phyloP scores from a whole-genome alignment of 2,113 vertebrate genomes.

The Melanostigma gelatinosum region DNA sequence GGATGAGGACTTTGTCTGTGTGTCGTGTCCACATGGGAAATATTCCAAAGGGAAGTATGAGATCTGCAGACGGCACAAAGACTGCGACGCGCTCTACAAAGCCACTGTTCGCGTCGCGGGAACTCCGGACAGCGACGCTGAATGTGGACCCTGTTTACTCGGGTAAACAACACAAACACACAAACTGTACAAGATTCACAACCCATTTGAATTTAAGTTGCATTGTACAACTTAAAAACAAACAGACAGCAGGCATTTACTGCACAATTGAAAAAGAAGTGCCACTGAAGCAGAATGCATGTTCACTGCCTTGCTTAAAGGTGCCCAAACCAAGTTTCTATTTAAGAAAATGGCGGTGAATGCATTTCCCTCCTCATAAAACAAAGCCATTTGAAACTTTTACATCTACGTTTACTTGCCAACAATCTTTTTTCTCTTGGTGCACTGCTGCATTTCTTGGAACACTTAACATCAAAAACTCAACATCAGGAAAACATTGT shows the following conservation, averaged over 20 bases:
- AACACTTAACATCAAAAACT: background rate
- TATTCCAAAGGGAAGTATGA: constrained; percentile 98
- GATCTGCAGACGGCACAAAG: constrained; percentile 96
- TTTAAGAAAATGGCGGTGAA: background rate
- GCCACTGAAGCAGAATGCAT: background rate
- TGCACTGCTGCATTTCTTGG: background rate
- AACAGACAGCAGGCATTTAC: background rate
- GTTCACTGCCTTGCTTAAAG: background rate
- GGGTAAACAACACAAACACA: constrained; percentile 84
- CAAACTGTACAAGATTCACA: constrained; percentile 12
- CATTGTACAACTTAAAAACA: background rate
- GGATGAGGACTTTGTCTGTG: constrained; percentile 92
- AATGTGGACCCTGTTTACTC: constrained; percentile 94
- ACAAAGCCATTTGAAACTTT: background rate
- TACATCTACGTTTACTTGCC: background rate
- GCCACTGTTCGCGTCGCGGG: constrained; percentile 90
- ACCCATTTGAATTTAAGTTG: background rate
- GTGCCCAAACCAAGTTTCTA: background rate
- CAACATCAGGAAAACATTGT: no score
- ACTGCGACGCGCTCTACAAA: constrained; percentile 93
- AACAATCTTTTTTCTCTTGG: background rate
- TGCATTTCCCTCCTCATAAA: background rate
- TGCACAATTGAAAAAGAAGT: background rate
- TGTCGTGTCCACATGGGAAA: constrained; percentile 91
- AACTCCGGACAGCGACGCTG: constrained; percentile 91